Base-by-base conservation (phyloP, 2,113 vertebrate genomes). In the Xyrauchen texanus region DNA sequence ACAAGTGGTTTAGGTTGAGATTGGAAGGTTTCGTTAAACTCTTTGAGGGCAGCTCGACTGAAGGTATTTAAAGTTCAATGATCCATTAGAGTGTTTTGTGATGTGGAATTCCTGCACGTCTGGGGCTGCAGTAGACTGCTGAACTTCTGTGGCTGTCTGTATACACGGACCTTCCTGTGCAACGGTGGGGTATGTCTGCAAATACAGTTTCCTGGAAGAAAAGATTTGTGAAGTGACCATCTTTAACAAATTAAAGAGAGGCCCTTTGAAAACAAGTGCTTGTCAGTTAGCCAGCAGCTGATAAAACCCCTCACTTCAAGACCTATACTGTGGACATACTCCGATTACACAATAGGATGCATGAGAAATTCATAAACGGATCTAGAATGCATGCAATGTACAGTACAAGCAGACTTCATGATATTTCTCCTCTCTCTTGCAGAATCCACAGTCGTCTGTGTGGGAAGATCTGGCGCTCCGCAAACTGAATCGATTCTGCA, bases 401-500 rank as follows among this genome's bases (percentile, higher is more conserved):
- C 21, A 34, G 11, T 5, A 4, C 58, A 44, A 74, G 42, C 64
- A 7, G 3, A 53, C 16, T n/a, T 34, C 55, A 34, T 9, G 49
- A 5, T 47, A 7, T 44, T 47, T 4, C 4, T 58, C 3, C 65
- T 65, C 15, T 21, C 16, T 46, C n/a, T 49, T 64, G 4, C 92
- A 97, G 96, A 97, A 96, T 83, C 96, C 96, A 57, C 94, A 96
- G 80, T 91, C 94, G 0, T 93, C 94, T 0, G 91, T 92, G 49
- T 96, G 94, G 88, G 97, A 97, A 88, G 95, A 97, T 65, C 95
- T 94, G 1, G 96, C 97, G 2, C 89, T 99, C 85, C 95, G 93
- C 85, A 95, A 97, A 89, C 94, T 99, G 55, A 95, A 95, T 88
- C 89, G 94, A 49, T 99, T 98, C 91, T 98, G 97, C 92, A 94